phyloP scores from a whole-genome alignment of 2,113 vertebrate genomes.

The Sterrhoptilus dennistouni region DNA sequence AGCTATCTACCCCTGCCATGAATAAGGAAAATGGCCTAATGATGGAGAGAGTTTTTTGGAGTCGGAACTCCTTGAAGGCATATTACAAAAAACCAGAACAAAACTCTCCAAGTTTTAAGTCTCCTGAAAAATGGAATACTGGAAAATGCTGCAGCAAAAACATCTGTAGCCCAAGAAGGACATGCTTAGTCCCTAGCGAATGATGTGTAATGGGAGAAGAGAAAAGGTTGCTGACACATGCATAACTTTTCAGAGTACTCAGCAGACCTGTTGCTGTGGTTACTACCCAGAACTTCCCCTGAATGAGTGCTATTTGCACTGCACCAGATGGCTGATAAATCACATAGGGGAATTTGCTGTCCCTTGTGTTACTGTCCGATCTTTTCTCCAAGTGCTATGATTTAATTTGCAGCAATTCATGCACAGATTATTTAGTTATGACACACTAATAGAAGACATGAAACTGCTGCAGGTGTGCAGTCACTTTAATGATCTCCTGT shows the following conservation, averaged over 20 bases:
- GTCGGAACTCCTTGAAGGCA: background rate
- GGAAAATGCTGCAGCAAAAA: background rate
- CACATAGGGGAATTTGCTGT: background rate
- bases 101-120: background rate
- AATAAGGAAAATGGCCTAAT: background rate
- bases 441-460: background rate
- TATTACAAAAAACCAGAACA: background rate
- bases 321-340: constrained; percentile 47
- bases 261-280: constrained; percentile 68
- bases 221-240: background rate
- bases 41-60: background rate
- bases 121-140: background rate
- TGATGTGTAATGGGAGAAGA: background rate
- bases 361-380: background rate
- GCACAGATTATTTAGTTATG: background rate
- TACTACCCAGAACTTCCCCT: constrained; percentile 32
- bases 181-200: background rate
- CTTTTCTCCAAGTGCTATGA: background rate
- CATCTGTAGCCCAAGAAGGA: background rate
- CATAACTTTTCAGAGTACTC: background rate
- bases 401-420: background rate
- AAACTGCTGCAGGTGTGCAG: background rate
- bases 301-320: background rate
- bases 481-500: background rate
- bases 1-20: background rate